Evolutionary conservation across 2,888 invertebrate species (phyloP).

Genomic region (Panzeria rudis): DNA sequence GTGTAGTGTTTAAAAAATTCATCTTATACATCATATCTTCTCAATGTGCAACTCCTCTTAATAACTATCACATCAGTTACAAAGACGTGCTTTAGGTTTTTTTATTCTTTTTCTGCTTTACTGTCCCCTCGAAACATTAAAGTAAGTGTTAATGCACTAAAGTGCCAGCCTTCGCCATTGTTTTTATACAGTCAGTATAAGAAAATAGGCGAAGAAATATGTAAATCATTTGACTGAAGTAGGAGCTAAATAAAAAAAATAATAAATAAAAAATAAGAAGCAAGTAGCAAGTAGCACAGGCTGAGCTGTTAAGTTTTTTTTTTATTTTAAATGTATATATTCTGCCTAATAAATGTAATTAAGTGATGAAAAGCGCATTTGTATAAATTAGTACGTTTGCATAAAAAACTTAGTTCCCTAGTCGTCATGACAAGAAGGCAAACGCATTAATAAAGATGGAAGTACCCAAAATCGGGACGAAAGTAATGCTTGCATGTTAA

Average conservation of each 20-base stretch:
- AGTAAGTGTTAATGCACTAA: constrained; percentile 70
- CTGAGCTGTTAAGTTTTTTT: constrained; percentile 13
- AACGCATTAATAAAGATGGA: not conserved
- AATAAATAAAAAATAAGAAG: constrained; percentile 6
- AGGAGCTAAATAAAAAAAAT: not conserved
- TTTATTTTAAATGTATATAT: constrained; percentile 7
- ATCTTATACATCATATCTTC: not conserved
- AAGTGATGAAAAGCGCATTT: constrained; percentile 61
- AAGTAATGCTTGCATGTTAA: not conserved
- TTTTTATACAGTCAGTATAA: constrained; percentile 14
- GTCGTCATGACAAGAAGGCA: not conserved
- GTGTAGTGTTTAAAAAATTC: constrained; percentile 6
- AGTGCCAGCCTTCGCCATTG: constrained; percentile 36
- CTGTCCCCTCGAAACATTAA: constrained; percentile 36
- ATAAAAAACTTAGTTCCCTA: constrained; percentile 1
- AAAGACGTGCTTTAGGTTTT: constrained; percentile 25
- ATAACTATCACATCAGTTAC: constrained; percentile 45
- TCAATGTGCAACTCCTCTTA: constrained; percentile 6
- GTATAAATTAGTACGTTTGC: constrained; percentile 56
- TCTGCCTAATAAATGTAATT: constrained; percentile 63
- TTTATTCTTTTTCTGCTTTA: not conserved
- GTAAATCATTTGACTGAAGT: constrained; percentile 42
- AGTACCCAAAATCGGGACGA: not conserved
- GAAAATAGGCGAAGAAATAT: constrained; percentile 27
- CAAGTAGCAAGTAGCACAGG: not conserved